A percentile compares a stretch with the other conserved stretches of the same genome.
These are phyloP conservation scores for Zoanthus gigantus DNA, from an alignment of 92 coral and sea anemone species.

Conservation along the genomic window DNA sequence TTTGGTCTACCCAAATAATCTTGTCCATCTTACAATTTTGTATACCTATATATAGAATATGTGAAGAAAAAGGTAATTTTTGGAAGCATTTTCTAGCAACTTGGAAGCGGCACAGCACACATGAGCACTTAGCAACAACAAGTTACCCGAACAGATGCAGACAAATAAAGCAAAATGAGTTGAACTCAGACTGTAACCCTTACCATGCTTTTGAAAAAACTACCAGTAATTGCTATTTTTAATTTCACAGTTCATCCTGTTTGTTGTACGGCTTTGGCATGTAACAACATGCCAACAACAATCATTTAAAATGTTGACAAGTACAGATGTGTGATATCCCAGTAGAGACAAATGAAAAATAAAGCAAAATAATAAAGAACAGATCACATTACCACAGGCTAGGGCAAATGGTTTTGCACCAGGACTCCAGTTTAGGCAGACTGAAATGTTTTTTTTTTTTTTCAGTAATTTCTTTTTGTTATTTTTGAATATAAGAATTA, in stretches of 20 bases:
- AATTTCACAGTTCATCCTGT: neutral
- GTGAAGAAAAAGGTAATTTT: neutral
- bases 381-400: slow-evolving; percentile 15
- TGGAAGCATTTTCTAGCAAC: neutral
- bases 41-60: neutral
- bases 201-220: no score
- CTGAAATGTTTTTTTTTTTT: neutral
- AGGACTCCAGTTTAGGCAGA: neutral
- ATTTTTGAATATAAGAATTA: no score
- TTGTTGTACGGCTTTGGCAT: neutral
- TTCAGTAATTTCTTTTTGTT: no score
- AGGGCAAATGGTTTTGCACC: slow-evolving; percentile 20
- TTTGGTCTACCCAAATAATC: slow-evolving; percentile 9
- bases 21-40: neutral
- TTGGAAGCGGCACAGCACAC: slow-evolving; percentile 30
- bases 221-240: no score
- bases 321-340: slow-evolving; percentile 26
- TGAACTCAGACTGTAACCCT: no score
- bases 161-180: no score
- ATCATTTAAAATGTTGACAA: neutral
- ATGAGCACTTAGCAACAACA: neutral
- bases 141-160: no score
- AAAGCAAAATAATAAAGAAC: neutral
- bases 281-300: neutral
- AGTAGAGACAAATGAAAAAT: slow-evolving; percentile 12